Conservation (phyloP, 1,140 invertebrate species). For the Scaptomyza hsui region DNA sequence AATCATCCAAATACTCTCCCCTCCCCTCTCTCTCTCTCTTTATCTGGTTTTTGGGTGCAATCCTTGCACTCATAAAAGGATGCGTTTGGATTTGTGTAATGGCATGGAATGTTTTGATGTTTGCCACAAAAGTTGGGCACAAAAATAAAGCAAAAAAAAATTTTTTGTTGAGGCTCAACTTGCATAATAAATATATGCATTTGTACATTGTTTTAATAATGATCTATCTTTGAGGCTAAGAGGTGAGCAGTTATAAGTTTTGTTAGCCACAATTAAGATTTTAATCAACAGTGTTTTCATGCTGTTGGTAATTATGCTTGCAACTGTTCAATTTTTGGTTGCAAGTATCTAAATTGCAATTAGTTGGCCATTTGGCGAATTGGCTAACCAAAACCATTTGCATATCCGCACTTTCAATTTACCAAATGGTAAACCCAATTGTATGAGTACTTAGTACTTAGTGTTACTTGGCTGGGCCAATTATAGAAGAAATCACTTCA, state of each 20-base stretch:
- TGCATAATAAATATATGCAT: constrained; percentile 14
- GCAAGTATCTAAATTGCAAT: constrained; percentile 34
- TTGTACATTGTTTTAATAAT: not conserved
- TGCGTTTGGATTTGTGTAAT: constrained; percentile 70
- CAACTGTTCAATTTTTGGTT: constrained; percentile 28
- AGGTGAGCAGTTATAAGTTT: not conserved
- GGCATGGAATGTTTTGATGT: constrained; percentile 77
- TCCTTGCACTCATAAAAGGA: constrained; percentile 61
- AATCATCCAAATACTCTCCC: constrained; percentile 69
- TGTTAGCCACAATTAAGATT: not conserved
- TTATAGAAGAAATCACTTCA: constrained; percentile 33
- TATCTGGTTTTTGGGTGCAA: too few species aligned
- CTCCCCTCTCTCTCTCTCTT: not conserved
- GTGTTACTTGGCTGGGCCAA: constrained; percentile 17
- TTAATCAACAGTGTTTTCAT: not conserved
- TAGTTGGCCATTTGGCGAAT: constrained; percentile 11
- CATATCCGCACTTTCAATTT: constrained; percentile 62
- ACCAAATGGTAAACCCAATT: constrained; percentile 15
- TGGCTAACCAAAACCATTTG: constrained; percentile 42
- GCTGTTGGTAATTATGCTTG: constrained; percentile 17
- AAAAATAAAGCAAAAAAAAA: constrained; percentile 12
- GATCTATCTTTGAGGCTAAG: not conserved
- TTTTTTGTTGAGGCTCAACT: constrained; percentile 15
- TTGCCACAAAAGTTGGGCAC: constrained; percentile 45
- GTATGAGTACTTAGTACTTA: constrained; percentile 43